Percentiles rank a stretch among this genome's conserved stretches.
Evolutionary conservation across 1,140 invertebrate species (phyloP).

Genomic region (Gonioctena quinquepunctata): DNA sequence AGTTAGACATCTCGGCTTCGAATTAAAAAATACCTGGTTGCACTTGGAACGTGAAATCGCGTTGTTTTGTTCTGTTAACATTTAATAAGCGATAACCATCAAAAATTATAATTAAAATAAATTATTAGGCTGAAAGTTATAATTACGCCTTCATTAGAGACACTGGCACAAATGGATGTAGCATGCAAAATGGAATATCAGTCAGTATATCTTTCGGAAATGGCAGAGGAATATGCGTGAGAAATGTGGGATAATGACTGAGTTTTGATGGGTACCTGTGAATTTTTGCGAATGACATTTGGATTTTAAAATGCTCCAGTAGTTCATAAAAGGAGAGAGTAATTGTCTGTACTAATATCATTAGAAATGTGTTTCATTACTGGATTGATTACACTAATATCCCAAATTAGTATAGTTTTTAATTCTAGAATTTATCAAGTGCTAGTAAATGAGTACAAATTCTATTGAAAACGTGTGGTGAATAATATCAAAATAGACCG

Average conservation of each 20-base stretch:
- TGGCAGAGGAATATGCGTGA: too few relatives aligned
- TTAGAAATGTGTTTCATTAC: too few relatives aligned
- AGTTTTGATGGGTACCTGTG: background rate
- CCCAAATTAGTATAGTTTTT: too few relatives aligned
- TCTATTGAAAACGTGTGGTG: too few relatives aligned
- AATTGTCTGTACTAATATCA: too few relatives aligned
- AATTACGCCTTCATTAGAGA: constrained; percentile 7
- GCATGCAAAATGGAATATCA: background rate
- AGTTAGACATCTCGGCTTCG: constrained; percentile 4
- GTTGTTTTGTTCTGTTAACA: constrained; percentile 14
- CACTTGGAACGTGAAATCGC: constrained; percentile 9
- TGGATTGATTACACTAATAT: too few relatives aligned
- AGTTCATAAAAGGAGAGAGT: too few relatives aligned
- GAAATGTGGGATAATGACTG: too few relatives aligned
- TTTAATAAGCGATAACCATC: constrained; percentile 15
- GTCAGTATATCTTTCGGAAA: background rate
- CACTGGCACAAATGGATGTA: background rate
- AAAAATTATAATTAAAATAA: constrained; percentile 18
- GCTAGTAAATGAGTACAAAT: too few relatives aligned
- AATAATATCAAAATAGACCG: too few relatives aligned
- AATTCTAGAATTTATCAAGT: too few relatives aligned
- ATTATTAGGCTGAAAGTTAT: constrained; percentile 6
- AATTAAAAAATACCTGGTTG: constrained; percentile 20
- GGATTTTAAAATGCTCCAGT: too few relatives aligned
- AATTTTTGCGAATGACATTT: background rate